Evolutionary conservation across 2,888 invertebrate species (phyloP).

Genomic region (Drosophila vallismaia): DNA sequence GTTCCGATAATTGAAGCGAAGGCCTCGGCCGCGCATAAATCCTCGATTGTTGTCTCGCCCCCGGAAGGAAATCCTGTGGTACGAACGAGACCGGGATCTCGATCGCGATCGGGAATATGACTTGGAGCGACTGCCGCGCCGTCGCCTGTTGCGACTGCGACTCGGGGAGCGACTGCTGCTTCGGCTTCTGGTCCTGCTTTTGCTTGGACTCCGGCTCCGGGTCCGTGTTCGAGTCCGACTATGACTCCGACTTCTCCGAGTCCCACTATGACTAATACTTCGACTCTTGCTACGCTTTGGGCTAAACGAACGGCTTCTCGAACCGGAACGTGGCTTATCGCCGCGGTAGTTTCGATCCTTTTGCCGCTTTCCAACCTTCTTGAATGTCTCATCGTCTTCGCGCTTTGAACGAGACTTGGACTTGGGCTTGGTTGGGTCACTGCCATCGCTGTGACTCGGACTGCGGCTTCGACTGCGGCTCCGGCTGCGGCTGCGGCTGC

Average conservation of each 20-base stretch:
- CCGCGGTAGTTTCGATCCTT: conserved; percentile 92
- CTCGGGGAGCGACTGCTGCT: conserved; percentile 35
- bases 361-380: conserved; percentile 90
- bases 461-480: conserved; percentile 31
- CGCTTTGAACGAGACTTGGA: conserved; percentile 54
- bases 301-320: conserved; percentile 48
- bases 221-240: conserved; percentile 40
- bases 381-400: conserved; percentile 86
- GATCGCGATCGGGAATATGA: conserved; percentile 51
- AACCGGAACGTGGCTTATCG: conserved; percentile 84
- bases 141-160: conserved; percentile 48
- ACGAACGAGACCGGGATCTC: conserved; percentile 54
- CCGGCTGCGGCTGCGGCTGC: conserved; percentile 31
- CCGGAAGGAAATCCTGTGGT: conserved; percentile 30
- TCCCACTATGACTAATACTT: conserved; percentile 24
- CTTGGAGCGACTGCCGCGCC: conserved; percentile 61
- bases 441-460: conserved; percentile 35
- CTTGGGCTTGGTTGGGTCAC: conserved; percentile 42
- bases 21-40: conserved; percentile 42
- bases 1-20: conserved; percentile 60
- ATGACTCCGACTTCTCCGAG: conserved; percentile 6
- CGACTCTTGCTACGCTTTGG: conserved; percentile 22
- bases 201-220: conserved; percentile 32
- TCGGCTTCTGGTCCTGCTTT: conserved; percentile 20
- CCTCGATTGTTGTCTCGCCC: conserved; percentile 42